phyloP scores from a whole-genome alignment of 2,888 invertebrate genomes.

The Cryptops parisi region DNA sequence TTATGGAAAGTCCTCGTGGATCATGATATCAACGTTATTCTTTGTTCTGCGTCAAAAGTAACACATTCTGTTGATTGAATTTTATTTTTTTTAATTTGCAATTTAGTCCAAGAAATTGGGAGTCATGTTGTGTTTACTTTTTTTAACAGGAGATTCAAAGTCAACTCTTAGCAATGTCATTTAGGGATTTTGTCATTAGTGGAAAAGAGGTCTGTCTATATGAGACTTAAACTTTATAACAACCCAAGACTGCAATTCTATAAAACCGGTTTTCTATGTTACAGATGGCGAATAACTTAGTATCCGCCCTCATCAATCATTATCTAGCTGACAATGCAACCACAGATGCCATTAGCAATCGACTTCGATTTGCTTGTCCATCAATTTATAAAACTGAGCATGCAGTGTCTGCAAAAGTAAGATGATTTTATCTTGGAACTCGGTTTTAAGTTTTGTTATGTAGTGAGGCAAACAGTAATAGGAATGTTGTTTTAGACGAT shows the following conservation, averaged over 20 bases:
- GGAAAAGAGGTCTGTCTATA: slow-evolving; percentile 55
- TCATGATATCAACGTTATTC: slow-evolving; percentile 60
- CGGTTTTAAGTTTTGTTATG: not conserved
- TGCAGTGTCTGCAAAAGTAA: slow-evolving; percentile 84
- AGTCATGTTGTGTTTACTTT: not conserved
- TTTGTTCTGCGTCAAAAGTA: not conserved
- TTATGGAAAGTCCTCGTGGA: slow-evolving; percentile 86
- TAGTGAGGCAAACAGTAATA: not conserved
- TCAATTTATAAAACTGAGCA: slow-evolving; percentile 88
- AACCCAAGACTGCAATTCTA: not conserved
- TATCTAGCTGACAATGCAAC: slow-evolving; percentile 92
- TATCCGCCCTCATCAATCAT: slow-evolving; percentile 68
- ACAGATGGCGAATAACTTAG: slow-evolving; percentile 45
- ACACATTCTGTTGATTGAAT: too few relatives aligned
- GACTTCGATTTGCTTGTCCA: slow-evolving; percentile 79
- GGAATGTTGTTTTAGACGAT: slow-evolving; percentile 47
- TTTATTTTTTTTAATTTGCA: slow-evolving; percentile 19
- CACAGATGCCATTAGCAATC: slow-evolving; percentile 75
- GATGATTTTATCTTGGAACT: not conserved
- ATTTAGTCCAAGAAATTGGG: not conserved
- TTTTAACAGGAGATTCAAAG: slow-evolving; percentile 39
- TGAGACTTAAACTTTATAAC: too few relatives aligned
- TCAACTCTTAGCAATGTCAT: slow-evolving; percentile 42
- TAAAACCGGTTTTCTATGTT: not conserved
- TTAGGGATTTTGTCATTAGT: slow-evolving; percentile 59